Base-by-base conservation (phyloP, 2,113 vertebrate species). In the Chionomys nivalis region DNA sequence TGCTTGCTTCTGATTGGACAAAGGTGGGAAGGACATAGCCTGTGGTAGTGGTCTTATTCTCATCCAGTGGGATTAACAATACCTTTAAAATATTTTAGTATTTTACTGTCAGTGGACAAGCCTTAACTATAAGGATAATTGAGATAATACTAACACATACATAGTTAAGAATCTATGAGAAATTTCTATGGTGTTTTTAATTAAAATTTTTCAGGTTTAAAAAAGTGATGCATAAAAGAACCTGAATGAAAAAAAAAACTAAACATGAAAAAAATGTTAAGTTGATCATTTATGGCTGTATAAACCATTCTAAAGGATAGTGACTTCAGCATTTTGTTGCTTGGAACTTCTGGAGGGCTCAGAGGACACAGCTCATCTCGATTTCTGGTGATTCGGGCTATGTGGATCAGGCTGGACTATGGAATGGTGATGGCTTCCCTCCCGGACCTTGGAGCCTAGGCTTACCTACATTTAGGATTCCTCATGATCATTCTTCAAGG, bases 351-450 rank as follows among this genome's bases (percentile, higher is more conserved):
- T 28, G 70, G 26, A 89, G 49, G 33, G 16, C 19, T 63, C 0
- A 0, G 42, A 1, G 21, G 11, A 55, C n/a, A 33, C 10, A n/a
- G 77, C 14, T 76, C 21, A 0, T 6, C 33, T 75, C 23, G 65
- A 63, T 19, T 77, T 19, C 16, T 17, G 1, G 3, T 47, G 47
- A 28, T n/a, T 17, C 0, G 5, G 44, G 49, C 21, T 0, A 1
- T 1, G 13, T 39, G 24, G 66, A 23, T 36, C 24, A 42, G 82
- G 44, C 8, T 31, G 33, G 33, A 39, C 23, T 76, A 11, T 13
- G 24, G 70, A 65, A 66, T 36, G 10, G 14, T 17, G 42, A 78
- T 0, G 44, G 68, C 24, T 3, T n/a, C 21, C 42, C 24, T 31
- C 77, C 39, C 31, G 70, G 58, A n/a, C 24, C 14, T 39, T 42